These are phyloP conservation scores for Corythornis cristatus DNA, from an alignment of 2,113 vertebrate genomes.

Conservation along the genomic window DNA sequence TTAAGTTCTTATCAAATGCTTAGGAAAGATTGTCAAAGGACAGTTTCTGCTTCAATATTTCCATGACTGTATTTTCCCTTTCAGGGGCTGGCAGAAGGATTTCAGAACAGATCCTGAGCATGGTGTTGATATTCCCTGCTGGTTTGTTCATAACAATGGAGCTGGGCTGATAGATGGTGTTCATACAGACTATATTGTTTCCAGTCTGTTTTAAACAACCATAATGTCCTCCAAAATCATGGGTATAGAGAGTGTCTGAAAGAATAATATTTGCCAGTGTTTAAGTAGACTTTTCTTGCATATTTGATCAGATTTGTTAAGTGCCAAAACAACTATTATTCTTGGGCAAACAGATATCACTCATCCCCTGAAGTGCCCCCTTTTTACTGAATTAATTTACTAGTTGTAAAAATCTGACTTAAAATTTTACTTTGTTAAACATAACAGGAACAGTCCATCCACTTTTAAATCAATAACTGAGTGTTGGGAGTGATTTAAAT, in stretches of 20 bases:
- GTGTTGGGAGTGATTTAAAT: background rate
- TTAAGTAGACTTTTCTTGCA: background rate
- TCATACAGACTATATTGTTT: conserved; percentile 83
- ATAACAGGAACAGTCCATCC: background rate
- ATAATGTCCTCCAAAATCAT: background rate
- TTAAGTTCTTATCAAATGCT: background rate
- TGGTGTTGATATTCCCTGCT: conserved; percentile 83
- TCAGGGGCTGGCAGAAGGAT: conserved; percentile 93
- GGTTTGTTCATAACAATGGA: conserved; percentile 91
- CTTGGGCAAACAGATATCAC: background rate
- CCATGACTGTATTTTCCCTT: background rate
- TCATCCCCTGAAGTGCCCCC: background rate
- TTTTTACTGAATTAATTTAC: background rate
- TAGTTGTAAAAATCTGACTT: background rate
- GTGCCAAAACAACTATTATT: background rate
- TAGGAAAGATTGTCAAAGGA: background rate
- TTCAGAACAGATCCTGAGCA: conserved; percentile 76
- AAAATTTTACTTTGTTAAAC: background rate
- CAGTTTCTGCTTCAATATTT: background rate
- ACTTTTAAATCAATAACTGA: background rate
- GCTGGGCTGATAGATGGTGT: conserved; percentile 88
- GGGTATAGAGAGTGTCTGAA: background rate
- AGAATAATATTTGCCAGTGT: background rate
- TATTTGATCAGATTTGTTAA: background rate
- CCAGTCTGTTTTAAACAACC: conserved; percentile 69